These are phyloP conservation scores for Brachionus rotundiformis DNA, from an alignment of 1,140 invertebrate species.

Conservation along the genomic window DNA sequence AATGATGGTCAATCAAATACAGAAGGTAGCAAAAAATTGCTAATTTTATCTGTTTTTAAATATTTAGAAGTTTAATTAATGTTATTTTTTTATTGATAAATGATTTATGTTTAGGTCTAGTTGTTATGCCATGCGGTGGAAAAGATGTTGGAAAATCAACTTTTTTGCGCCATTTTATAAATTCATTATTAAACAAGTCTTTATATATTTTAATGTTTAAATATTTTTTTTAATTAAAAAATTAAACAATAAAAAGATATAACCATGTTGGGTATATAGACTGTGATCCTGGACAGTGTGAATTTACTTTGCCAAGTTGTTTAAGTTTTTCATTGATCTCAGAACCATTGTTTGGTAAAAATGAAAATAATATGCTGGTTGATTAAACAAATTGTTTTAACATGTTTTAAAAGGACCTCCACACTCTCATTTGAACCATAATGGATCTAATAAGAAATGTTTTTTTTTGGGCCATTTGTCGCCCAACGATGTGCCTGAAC, in stretches of 20 bases:
- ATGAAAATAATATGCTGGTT: no score
- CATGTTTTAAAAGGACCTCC: not conserved
- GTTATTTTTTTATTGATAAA: not conserved
- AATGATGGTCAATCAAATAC: not conserved
- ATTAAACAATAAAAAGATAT: not conserved
- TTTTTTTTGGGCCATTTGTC: slow-evolving; percentile 42
- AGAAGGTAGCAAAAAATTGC: not conserved
- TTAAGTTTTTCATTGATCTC: not conserved
- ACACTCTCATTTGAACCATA: slow-evolving; percentile 38
- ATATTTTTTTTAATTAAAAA: not conserved
- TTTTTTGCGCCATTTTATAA: slow-evolving; percentile 43
- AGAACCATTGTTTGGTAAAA: slow-evolving; percentile 46
- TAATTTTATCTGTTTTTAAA: not conserved
- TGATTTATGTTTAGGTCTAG: not conserved
- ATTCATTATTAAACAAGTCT: slow-evolving; percentile 27
- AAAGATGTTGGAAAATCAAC: slow-evolving; percentile 52
- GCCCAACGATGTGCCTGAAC: slow-evolving; percentile 11
- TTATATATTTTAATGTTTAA: not conserved
- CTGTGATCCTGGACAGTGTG: slow-evolving; percentile 52
- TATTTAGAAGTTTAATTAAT: not conserved
- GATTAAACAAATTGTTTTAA: not conserved
- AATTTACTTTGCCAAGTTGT: slow-evolving; percentile 48
- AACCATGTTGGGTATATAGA: slow-evolving; percentile 29
- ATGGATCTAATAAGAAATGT: slow-evolving; percentile 2
- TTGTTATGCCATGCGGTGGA: slow-evolving; percentile 33